Conservation (phyloP, 1,140 invertebrate species). For the Yoshiicerus persimilis region DNA sequence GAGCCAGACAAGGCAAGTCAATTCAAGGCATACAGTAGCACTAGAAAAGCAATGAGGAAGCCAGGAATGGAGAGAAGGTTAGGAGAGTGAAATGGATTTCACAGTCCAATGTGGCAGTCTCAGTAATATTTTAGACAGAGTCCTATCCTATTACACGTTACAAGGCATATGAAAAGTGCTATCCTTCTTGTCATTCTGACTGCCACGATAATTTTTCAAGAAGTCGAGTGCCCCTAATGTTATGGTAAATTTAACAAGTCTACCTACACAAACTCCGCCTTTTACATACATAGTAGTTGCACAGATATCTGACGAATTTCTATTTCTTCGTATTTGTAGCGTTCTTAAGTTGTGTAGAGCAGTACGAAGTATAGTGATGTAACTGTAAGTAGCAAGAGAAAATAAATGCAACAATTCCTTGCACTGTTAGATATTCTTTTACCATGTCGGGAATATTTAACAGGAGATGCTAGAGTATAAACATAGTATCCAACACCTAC, state of each 20-base stretch:
- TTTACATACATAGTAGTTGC: not conserved
- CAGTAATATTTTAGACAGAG: not conserved
- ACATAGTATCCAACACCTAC: too few species aligned
- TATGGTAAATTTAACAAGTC: not conserved
- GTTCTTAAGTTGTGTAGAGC: not conserved
- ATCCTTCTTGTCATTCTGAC: conserved; percentile 14
- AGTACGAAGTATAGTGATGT: not conserved
- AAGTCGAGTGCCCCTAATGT: not conserved
- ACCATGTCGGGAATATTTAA: too few species aligned
- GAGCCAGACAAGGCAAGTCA: not conserved
- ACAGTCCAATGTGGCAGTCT: not conserved
- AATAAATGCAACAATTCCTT: not conserved
- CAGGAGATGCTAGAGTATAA: not conserved
- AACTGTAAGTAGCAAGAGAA: not conserved
- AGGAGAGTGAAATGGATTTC: not conserved
- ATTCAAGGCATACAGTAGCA: not conserved
- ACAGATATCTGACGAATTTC: too few species aligned
- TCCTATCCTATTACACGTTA: not conserved
- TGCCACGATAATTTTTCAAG: not conserved
- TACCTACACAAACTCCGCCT: not conserved
- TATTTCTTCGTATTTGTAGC: too few species aligned
- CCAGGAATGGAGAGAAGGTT: not conserved
- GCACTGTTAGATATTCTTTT: too few species aligned
- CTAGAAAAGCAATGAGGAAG: not conserved
- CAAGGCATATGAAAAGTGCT: not conserved